Evolutionary conservation across 2,113 vertebrate genomes (phyloP), one percentile per base, ranked within the genome.

Genomic region (Carlito syrichta): DNA sequence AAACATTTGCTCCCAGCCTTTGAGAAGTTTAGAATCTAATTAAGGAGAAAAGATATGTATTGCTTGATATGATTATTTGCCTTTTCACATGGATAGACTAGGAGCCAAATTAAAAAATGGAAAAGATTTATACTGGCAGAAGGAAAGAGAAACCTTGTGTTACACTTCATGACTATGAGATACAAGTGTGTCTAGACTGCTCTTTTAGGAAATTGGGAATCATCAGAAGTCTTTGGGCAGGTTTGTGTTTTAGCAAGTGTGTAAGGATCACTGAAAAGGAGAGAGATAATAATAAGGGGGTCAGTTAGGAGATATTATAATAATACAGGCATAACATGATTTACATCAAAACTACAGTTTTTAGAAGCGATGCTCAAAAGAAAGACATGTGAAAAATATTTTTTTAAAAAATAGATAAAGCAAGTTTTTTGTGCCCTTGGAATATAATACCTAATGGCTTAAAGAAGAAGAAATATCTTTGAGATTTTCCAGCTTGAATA

Each of bases 231-330:
- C 30, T 92, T 76, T 90, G 50, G 87, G 56, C 12, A 81, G 63
- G 13, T 96, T 88, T 96, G 40, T 71, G 54, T 88, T 94, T 81
- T 85, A 93, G 32, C 66, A 90, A 56, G 4, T 84, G 12, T 63
- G 0, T 50, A 74, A 60, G 11, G 87, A 66, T 48, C 35, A 54
- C 50, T 81, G 19, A 32, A 25, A 43, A 83, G 62, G 58, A 66
- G 11, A 60, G 23, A 97, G 23, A 76, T 66, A 82, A 82, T 32
- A 73, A 58, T 48, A 73, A 68, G 11, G 3, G 69, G 19, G 17
- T 35, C 40, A 78, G 52, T 25, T 86, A 94, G 79, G 56, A 94
- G 30, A 32, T 45, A 30, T 69, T 32, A 25, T 54, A 86, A 83
- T 43, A 95, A 86, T 63, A 20, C 11, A 85, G 20, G 12, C 58